Percentiles rank a stretch among this genome's conserved stretches.
Evolutionary conservation across 2,797 vertebrate species (phyloP).

Genomic region (Aratinga solstitialis): DNA sequence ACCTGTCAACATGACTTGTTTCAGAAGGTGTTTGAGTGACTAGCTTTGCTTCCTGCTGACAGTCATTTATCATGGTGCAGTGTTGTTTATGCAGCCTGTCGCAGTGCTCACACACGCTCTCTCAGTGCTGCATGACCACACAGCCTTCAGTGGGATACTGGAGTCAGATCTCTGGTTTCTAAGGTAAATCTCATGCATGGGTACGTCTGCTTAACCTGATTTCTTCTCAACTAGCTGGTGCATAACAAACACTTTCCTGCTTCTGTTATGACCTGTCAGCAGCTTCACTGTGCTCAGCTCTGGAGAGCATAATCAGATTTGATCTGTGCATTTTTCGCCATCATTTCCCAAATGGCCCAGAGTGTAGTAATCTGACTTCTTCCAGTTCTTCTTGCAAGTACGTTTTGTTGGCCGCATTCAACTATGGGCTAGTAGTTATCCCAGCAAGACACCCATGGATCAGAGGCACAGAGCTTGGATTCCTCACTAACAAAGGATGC

Average conservation of each 20-base stretch:
- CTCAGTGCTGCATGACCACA: background rate
- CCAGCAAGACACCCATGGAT: background rate
- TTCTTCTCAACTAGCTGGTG: background rate
- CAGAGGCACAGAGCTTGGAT: background rate
- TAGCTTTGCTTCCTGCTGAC: background rate
- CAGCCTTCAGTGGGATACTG: accelerated
- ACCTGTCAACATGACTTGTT: background rate
- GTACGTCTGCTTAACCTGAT: background rate
- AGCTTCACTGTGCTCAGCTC: background rate
- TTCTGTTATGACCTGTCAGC: background rate
- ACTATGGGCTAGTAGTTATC: background rate
- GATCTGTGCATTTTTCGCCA: background rate
- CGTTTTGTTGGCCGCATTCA: background rate
- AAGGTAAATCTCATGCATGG: background rate
- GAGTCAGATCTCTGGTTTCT: background rate
- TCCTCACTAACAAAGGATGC: background rate
- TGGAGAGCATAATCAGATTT: background rate
- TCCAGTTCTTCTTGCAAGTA: background rate
- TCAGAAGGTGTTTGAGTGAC: background rate
- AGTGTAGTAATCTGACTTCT: background rate
- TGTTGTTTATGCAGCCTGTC: background rate
- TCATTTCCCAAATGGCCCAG: background rate
- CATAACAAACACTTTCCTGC: background rate
- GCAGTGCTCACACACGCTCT: accelerated
- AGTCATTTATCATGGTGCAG: background rate